Base-by-base conservation (phyloP, 2,113 vertebrate species). In the Strix uralensis region DNA sequence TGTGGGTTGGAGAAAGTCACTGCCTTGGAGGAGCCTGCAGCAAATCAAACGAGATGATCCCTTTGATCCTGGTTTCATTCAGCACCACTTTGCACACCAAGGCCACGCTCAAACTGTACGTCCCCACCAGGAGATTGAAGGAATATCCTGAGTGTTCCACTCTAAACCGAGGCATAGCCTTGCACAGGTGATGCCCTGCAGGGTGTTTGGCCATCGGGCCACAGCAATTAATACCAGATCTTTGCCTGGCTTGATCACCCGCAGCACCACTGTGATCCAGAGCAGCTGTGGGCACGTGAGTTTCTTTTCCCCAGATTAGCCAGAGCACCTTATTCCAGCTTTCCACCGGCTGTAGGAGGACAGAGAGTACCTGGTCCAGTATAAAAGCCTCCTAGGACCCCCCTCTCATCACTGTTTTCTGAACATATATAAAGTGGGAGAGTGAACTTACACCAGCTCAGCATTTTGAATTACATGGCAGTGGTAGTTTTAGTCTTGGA, bases 51-150 rank as follows among this genome's bases (percentile, higher is more conserved):
- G 15, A 3, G 40, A 6, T 40, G 55, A 49, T 62, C 30, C 42
- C 0, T 38, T 58, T 42, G 23, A 42, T 69, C 36, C 36, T 14
- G 14, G 22, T 57, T 77, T 70, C 42, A 5, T 52, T 34, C 34
- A 13, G 58, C 0, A 0, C 34, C 26, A 8, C 7, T 46, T 27
- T 2, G 3, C 11, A 2, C 11, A 40, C 23, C 16, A 25, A n/a
- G 79, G 40, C 57, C 17, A 1, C 0, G 0, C 62, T 49, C 62
- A 25, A 42, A 15, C 42, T 12, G 23, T 23, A n/a, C 1, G 1
- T 51, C 59, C 11, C 13, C 29, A 21, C 13, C 21, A 46, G 65
- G 18, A 13, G 27, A 5, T 2, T 9, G 17, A 52, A 61, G 54
- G 10, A 80, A 14, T 32, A 14, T 44, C 23, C 46, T 6, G 18